These are phyloP conservation scores for Panagrolaimus sp. DNA, from an alignment of 1,140 invertebrate species.

Conservation along the genomic window DNA sequence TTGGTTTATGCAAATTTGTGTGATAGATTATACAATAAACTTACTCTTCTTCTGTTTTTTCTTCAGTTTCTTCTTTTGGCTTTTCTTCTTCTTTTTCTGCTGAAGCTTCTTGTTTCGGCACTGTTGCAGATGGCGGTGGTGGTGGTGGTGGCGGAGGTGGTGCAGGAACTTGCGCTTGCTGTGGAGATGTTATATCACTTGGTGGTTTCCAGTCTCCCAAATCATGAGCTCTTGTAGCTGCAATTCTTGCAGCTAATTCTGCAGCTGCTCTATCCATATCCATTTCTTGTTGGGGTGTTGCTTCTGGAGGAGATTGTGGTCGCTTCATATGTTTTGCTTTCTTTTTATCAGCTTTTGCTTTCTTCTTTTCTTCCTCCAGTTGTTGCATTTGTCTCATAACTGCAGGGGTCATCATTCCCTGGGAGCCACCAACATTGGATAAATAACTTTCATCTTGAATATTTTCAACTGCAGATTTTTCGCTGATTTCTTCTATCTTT, in stretches of 20 bases:
- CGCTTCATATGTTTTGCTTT: constrained; percentile 25
- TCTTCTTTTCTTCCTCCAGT: constrained; percentile 48
- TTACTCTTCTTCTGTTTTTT: background rate
- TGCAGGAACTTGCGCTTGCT: background rate
- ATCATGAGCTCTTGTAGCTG: constrained; percentile 30
- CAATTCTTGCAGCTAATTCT: constrained; percentile 51
- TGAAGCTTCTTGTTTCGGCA: too few relatives aligned
- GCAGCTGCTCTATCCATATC: constrained; percentile 50
- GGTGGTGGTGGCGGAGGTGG: background rate
- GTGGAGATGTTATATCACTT: background rate
- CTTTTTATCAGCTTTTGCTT: constrained; percentile 52
- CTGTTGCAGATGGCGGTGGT: background rate
- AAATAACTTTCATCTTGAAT: constrained; percentile 54
- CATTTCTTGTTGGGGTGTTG: constrained; percentile 49
- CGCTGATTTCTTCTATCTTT: constrained; percentile 41
- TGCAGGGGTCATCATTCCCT: constrained; percentile 37
- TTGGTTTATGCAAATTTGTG: too few relatives aligned
- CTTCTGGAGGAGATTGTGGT: constrained; percentile 27
- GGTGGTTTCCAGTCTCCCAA: background rate
- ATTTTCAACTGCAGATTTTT: constrained; percentile 47
- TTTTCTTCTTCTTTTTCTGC: background rate
- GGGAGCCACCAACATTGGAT: constrained; percentile 38
- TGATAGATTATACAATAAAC: too few relatives aligned
- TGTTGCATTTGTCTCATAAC: constrained; percentile 41
- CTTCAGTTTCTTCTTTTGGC: background rate